Conservation (phyloP, 2,113 vertebrate genomes). For the Pavo muticus region DNA sequence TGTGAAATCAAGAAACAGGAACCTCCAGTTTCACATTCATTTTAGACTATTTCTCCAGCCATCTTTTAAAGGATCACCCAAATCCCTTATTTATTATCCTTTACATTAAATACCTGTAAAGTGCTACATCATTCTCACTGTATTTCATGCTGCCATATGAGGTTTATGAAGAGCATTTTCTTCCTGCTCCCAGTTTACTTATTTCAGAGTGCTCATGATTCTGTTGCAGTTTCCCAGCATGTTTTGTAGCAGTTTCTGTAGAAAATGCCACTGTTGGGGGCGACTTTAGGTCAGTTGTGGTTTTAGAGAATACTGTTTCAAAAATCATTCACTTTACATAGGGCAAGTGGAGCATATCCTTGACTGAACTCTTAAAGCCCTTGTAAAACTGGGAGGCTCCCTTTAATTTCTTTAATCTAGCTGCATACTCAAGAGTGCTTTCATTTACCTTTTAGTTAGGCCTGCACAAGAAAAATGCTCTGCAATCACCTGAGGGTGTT, state of each 20-base stretch:
- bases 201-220: background rate
- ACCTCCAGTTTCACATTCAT: background rate
- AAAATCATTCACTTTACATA: background rate
- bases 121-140: background rate
- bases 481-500: background rate
- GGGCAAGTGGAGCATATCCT: background rate
- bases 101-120: background rate
- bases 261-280: background rate
- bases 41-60: background rate
- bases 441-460: background rate
- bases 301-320: background rate
- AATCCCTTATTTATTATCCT: background rate
- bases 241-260: background rate
- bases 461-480: background rate
- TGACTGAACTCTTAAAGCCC: background rate
- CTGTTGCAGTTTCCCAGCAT: background rate
- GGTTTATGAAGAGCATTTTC: background rate
- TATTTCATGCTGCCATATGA: background rate
- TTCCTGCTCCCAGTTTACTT: background rate
- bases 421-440: background rate
- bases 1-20: background rate
- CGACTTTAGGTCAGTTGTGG: background rate
- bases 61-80: background rate
- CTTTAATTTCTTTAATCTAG: background rate
- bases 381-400: background rate